Conservation (phyloP, 2,113 vertebrate species). For the Ardeotis arabs region DNA sequence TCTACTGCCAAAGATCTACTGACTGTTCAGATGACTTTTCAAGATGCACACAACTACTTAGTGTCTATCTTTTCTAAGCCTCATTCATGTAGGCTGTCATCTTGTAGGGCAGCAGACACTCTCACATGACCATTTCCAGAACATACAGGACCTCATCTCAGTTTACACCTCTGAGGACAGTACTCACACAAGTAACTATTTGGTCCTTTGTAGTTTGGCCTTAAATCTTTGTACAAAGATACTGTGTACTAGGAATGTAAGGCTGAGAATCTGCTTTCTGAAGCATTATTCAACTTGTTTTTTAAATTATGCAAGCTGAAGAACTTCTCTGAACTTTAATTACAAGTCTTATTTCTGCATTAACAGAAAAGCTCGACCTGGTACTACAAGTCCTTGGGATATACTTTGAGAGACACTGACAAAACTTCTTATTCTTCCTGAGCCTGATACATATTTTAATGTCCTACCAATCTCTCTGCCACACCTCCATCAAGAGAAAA, state of each 20-base stretch:
- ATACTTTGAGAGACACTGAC: background rate
- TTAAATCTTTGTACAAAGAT: background rate
- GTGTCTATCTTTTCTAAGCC: background rate
- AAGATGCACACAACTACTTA: background rate
- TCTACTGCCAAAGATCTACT: background rate
- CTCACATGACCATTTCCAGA: background rate
- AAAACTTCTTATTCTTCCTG: background rate
- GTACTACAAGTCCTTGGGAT: background rate
- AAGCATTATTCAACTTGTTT: background rate
- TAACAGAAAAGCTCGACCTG: background rate
- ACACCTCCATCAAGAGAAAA: background rate
- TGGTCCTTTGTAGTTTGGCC: background rate
- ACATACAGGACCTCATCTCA: background rate
- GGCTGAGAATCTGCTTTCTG: background rate
- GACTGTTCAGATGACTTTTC: background rate
- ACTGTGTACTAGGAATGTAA: background rate
- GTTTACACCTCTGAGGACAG: background rate
- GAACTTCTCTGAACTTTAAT: background rate
- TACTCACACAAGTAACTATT: background rate
- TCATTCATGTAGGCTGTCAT: background rate
- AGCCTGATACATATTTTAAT: background rate
- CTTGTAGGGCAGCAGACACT: background rate
- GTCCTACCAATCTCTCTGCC: background rate
- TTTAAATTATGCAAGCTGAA: background rate
- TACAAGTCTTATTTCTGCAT: background rate